Base-by-base conservation (phyloP, 2,113 vertebrate species). In the Brachypodius melanocephalos region DNA sequence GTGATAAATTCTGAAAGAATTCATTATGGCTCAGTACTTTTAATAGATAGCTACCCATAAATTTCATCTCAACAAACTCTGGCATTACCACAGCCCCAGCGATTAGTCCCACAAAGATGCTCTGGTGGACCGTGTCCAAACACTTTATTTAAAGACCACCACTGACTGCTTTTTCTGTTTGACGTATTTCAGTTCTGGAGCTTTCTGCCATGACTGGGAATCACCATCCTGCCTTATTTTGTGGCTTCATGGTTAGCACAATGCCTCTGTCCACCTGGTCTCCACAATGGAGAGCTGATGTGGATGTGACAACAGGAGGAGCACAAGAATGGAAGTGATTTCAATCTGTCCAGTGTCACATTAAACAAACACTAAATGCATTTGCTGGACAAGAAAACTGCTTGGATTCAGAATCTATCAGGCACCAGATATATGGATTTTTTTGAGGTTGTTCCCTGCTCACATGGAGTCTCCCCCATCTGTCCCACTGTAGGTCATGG, bases 1-100 rank as follows among this genome's bases (percentile, higher is more conserved):
- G 94, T 85, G 88, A 97, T 92, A 97, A 97, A 97, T 93, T 80
- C 72, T 95, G 91, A 90, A 96, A 94, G 68, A 95, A 96, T 97
- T 97, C 62, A 89, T 97, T 94, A 90, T 38, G 26, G 8, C 55
- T 84, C 32, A 31, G 69, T 77, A 76, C 21, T 61, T 88, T 69
- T 72, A 78, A 77, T 32, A 87, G 55, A 80, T 34, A 49, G n/a
- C 43, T 55, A 25, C 21, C 52, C 71, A 74, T 75, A 92, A 90
- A 96, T 87, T 84, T 95, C 9, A 75, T 76, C 88, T 96, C 90
- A 78, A 71, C 66, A 86, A 84, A 79, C 34, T 83, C 72, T 91
- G 77, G 66, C 61, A 36, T 92, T 87, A 78, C 81, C 54, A 51
- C 42, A 69, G 38, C 26, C 87, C 29, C 69, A 52, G 9, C 40